These are phyloP conservation scores for Caenorhabditis tropicalis DNA, from an alignment of 1,140 invertebrate species.

Conservation along the genomic window DNA sequence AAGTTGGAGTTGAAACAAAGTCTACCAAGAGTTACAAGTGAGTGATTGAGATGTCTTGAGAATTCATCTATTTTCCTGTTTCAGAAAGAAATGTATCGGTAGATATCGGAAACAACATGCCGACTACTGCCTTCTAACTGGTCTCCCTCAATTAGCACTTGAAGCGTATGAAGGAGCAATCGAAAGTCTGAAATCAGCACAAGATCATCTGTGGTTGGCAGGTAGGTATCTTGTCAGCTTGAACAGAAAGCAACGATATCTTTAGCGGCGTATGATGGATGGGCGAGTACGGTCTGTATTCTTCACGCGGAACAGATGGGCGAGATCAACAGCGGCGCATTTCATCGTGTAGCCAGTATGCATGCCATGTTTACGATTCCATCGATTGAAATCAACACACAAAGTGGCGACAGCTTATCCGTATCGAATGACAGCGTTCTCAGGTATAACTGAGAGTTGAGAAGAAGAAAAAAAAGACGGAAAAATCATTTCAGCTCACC, in stretches of 20 bases:
- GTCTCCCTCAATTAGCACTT: constrained; percentile 63
- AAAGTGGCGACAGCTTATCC: constrained; percentile 9
- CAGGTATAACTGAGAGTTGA: constrained; percentile 37
- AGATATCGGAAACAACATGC: constrained; percentile 67
- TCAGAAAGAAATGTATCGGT: constrained; percentile 68
- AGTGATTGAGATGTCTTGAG: constrained; percentile 7
- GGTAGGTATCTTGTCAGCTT: constrained; percentile 52
- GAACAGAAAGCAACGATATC: not conserved
- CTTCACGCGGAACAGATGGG: constrained; percentile 55
- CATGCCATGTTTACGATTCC: constrained; percentile 33
- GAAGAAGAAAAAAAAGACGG: constrained; percentile 44
- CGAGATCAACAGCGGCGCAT: constrained; percentile 8
- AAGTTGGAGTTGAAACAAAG: constrained; percentile 66
- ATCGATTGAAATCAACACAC: constrained; percentile 31
- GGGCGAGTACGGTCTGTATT: constrained; percentile 66
- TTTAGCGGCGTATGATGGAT: constrained; percentile 69
- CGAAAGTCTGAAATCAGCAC: constrained; percentile 63
- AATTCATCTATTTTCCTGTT: too few species aligned
- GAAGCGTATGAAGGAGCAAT: constrained; percentile 67
- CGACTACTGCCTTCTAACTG: constrained; percentile 67
- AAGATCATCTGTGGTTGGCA: constrained; percentile 69
- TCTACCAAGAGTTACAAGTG: constrained; percentile 63
- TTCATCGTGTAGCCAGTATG: constrained; percentile 48
- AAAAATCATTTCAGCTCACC: constrained; percentile 47
- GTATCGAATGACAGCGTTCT: constrained; percentile 33